phyloP scores from a whole-genome alignment of 2,797 vertebrate genomes.

The Knipowitschia caucasica region DNA sequence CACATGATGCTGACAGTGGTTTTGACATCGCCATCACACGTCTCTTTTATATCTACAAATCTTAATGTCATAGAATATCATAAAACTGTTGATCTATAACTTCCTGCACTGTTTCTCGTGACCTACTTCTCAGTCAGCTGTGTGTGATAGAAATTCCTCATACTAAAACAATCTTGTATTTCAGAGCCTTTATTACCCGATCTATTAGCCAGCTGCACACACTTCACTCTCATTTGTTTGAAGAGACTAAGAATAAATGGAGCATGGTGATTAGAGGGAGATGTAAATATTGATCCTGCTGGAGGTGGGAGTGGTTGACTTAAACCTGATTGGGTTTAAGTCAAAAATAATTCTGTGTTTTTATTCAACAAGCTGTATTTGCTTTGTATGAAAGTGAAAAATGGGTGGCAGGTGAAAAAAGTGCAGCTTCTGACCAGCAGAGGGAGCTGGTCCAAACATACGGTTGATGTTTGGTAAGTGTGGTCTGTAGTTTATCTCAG shows the following conservation, averaged over 20 bases:
- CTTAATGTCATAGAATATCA: slow-evolving; percentile 33
- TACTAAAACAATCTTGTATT: slow-evolving; percentile 55
- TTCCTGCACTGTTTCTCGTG: slow-evolving; percentile 18
- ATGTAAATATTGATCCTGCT: slow-evolving; percentile 66
- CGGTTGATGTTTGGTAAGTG: too few species aligned
- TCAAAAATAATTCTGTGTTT: slow-evolving; percentile 72
- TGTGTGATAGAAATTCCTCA: slow-evolving; percentile 55
- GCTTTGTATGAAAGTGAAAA: not conserved
- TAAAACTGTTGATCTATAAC: slow-evolving; percentile 32
- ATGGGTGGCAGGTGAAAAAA: not conserved
- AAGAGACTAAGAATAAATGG: slow-evolving; percentile 74
- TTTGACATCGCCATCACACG: not conserved
- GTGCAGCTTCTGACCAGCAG: not conserved
- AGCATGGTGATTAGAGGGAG: slow-evolving; percentile 74
- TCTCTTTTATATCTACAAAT: slow-evolving; percentile 9
- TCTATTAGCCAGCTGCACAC: slow-evolving; percentile 72
- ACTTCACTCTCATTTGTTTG: slow-evolving; percentile 69
- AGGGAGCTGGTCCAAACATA: not conserved
- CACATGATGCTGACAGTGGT: not conserved
- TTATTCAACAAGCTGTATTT: not conserved
- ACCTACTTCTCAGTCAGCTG: slow-evolving; percentile 19
- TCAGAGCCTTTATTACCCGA: slow-evolving; percentile 41
- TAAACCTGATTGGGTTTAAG: slow-evolving; percentile 74
- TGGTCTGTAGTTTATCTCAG: too few species aligned
- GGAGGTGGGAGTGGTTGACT: slow-evolving; percentile 28